A percentile compares a stretch with the other conserved stretches of the same genome.
Evolutionary conservation across 2,113 vertebrate species (phyloP).

Genomic region (Anhinga rufa): DNA sequence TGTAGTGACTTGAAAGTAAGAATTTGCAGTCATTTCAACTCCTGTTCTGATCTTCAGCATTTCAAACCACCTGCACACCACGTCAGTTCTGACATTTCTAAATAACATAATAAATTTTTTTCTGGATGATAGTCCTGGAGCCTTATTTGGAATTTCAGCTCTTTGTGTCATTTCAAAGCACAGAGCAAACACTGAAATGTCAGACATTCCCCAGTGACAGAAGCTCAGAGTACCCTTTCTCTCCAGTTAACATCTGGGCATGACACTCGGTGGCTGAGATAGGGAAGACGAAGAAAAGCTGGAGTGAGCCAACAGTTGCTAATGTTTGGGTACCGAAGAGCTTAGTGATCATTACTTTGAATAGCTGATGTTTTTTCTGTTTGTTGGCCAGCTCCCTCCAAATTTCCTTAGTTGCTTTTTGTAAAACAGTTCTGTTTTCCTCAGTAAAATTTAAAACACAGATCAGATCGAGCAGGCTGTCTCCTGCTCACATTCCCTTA

Average conservation of each 20-base stretch:
- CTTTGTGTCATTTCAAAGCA: neutral
- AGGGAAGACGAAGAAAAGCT: neutral
- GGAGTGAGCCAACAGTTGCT: neutral
- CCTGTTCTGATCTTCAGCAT: neutral
- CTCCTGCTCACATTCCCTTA: neutral
- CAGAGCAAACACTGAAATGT: neutral
- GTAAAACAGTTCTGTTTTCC: neutral
- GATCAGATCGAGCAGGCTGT: neutral
- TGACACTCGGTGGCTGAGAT: neutral
- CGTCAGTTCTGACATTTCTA: neutral
- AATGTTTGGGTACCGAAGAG: neutral
- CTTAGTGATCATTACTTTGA: neutral
- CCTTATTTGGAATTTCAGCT: neutral
- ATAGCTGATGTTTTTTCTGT: neutral
- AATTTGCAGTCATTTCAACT: neutral
- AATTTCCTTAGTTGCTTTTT: neutral
- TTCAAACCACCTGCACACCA: neutral
- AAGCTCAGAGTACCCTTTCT: neutral
- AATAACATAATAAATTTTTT: accelerated
- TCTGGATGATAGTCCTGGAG: neutral
- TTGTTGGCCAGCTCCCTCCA: neutral
- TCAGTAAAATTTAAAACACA: neutral
- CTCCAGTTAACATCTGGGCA: neutral
- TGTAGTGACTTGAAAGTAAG: neutral
- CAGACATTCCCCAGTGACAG: neutral